These are phyloP conservation scores for Colletes gigas DNA, from an alignment of 1,140 invertebrate genomes.

Conservation along the genomic window DNA sequence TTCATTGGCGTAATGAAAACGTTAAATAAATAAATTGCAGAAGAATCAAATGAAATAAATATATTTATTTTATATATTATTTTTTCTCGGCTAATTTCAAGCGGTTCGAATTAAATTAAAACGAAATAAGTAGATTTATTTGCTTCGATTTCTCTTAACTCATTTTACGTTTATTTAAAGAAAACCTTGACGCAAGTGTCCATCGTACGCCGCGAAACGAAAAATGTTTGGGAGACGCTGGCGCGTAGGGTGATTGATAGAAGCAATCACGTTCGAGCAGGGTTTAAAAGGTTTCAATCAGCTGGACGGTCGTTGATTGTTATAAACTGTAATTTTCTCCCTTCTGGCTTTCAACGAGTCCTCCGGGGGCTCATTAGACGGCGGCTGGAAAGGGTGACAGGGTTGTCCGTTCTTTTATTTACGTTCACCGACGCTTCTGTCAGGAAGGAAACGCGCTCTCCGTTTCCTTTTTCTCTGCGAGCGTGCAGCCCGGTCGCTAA, in stretches of 20 bases:
- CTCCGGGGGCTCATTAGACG: neutral
- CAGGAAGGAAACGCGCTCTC: neutral
- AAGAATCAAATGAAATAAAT: no score
- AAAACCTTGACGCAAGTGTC: neutral
- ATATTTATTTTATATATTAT: no score
- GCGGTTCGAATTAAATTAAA: no score
- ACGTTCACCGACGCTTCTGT: neutral
- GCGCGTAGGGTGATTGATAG: slow-evolving; percentile 10
- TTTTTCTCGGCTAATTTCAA: no score
- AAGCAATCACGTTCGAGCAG: slow-evolving; percentile 12
- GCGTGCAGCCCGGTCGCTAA: neutral
- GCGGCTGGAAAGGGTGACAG: slow-evolving; percentile 8
- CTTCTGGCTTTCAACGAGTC: neutral
- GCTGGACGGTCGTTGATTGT: slow-evolving; percentile 2
- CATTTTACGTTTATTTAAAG: no score
- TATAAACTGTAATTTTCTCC: slow-evolving; percentile 16
- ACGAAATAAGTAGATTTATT: no score
- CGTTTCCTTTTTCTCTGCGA: neutral
- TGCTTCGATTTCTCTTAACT: no score
- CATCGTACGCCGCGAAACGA: neutral
- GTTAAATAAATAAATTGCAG: no score
- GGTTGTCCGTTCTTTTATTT: slow-evolving; percentile 18
- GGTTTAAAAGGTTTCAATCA: slow-evolving; percentile 35
- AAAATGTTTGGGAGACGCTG: neutral
- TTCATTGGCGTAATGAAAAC: no score